Evolutionary conservation across 1,140 invertebrate genomes (phyloP), one percentile per base, ranked within the genome.

Genomic region (Diorhabda elongata): DNA sequence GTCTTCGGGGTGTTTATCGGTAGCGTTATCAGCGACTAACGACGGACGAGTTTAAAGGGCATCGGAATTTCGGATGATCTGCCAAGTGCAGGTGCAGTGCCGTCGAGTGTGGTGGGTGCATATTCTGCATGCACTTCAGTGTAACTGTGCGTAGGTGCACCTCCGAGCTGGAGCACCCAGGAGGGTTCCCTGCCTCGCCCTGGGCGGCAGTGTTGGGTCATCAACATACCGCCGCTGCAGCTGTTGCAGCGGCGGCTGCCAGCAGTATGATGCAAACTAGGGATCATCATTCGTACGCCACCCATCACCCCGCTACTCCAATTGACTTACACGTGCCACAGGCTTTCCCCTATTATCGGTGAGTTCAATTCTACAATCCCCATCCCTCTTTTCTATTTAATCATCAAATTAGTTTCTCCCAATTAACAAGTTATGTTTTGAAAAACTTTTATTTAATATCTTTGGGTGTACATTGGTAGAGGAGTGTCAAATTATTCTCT

Each of bases 281-380:
- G 60, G 77, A 81, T 61, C 81, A 81, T 73, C 85, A 86, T 72
- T 75, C 73, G 52, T 81, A 81, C 56, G 74, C 83, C 64, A 75
- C 81, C 42, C 81, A 81, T 66, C 83, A 89, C 62, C 85, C 89
- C 73, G 84, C 88, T 5, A 91, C 92, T 87, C 90, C 90, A 47
- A 91, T 92, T 89, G 92, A 94, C 80, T 85, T 94, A 66, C 92
- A 94, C 83, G 91, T 94, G 78, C 90, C 92, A 7, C 92, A 93
- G 78, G 91, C 91, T 67, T 94, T 94, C 79, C 90, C 92, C 60
- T 94, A 94, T 82, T 94, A 94, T 82, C 90, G 92, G 92, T 94
- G 81, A 85, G 83, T 81, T 76, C 61, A 3, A 8, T 52, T 42
- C 60, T 57, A 44, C 42, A 56, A 41, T 64, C 61, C 3, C n/a